phyloP scores from a whole-genome alignment of 2,797 vertebrate species.

The Florisuga fusca region DNA sequence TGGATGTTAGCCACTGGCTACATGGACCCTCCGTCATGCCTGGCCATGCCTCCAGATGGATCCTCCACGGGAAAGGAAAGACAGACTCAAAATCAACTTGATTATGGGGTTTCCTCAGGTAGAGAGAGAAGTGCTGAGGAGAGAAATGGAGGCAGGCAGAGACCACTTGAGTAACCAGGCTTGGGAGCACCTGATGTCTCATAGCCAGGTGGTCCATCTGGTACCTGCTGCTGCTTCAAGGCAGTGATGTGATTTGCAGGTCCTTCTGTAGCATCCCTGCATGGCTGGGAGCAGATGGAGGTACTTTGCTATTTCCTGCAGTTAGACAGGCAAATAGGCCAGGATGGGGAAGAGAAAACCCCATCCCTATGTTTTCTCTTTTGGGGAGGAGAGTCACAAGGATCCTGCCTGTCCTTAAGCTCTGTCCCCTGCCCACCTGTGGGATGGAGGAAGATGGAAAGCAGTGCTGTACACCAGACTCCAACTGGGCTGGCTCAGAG shows the following conservation, averaged over 20 bases:
- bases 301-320: not conserved
- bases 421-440: not conserved
- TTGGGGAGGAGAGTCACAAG: not conserved
- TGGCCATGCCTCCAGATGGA: not conserved
- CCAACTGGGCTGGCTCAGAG: not conserved
- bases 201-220: constrained; percentile 62
- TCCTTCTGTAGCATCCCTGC: constrained; percentile 33
- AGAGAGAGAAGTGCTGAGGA: not conserved
- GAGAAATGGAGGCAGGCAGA: constrained; percentile 4
- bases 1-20: not conserved
- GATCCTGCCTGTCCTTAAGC: not conserved
- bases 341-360: not conserved
- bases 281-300: not conserved
- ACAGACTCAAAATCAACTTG: not conserved
- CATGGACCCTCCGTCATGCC: not conserved
- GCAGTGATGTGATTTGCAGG: constrained; percentile 52
- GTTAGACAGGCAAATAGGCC: not conserved
- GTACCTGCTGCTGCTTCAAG: constrained; percentile 17
- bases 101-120: not conserved
- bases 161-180: constrained; percentile 39
- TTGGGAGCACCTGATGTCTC: constrained; percentile 54
- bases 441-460: not conserved
- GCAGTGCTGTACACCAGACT: not conserved
- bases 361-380: not conserved
- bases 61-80: not conserved